phyloP scores from a whole-genome alignment of 2,888 invertebrate genomes.

The Cybosia mesomella region DNA sequence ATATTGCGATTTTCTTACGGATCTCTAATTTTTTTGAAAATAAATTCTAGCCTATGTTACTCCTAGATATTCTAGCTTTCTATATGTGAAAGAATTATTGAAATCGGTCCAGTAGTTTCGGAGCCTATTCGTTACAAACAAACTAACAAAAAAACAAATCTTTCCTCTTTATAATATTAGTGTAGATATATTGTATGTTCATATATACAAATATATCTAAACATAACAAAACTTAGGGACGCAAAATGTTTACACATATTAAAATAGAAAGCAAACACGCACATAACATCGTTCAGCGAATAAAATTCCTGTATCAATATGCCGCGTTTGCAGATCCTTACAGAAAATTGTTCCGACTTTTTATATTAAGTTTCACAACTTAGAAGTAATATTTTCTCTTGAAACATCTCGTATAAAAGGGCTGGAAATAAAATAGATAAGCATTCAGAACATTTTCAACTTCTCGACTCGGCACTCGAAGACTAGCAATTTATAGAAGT shows the following conservation, averaged over 20 bases:
- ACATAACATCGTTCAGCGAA: slow-evolving; percentile 23
- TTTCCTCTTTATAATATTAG: no score
- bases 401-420: slow-evolving; percentile 7
- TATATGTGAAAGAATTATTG: no score
- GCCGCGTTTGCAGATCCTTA: slow-evolving; percentile 35
- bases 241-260: slow-evolving; percentile 6
- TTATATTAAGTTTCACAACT: slow-evolving; percentile 33
- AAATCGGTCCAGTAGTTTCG: no score
- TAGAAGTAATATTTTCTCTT: slow-evolving; percentile 20
- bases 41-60: no score
- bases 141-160: no score
- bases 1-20: no score
- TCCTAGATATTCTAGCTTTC: no score
- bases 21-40: no score
- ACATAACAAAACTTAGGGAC: neutral
- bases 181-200: no score
- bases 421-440: slow-evolving; percentile 22
- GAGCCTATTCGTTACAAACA: no score
- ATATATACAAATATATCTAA: no score
- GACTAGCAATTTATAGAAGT: slow-evolving; percentile 2
- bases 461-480: slow-evolving; percentile 30
- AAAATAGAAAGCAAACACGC: slow-evolving; percentile 2
- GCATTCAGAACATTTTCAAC: slow-evolving; percentile 21
- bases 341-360: slow-evolving; percentile 21
- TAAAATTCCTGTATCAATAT: slow-evolving; percentile 21